Base-by-base conservation (phyloP, 2,888 invertebrate species). In the Spialia ferax region DNA sequence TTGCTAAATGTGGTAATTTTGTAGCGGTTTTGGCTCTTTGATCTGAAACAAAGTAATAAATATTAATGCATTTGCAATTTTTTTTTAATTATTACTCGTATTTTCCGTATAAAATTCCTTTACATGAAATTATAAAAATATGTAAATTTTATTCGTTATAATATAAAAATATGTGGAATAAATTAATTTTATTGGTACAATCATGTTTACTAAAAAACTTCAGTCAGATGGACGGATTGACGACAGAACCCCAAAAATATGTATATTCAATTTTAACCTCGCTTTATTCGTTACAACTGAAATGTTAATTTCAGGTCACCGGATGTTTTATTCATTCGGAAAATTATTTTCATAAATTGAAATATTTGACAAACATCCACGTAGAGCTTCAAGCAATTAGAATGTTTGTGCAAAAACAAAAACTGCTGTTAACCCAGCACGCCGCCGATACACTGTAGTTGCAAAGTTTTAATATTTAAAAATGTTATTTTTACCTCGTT, bases 11-110 rank as follows among this genome's bases (percentile, higher is more conserved):
- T 1, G 56, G 48, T 23, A 64, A 32, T 20, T 23, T 64, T 18
- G 56, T 45, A 50, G 32, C 23, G n/a, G 48, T 57, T 23, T 50
- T 45, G 13, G 64, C 48, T 35, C 57, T 48, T 35, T 50, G 56
- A 57, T 64, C 64, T 64, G 64, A 18, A 64, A 64, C 57, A 64
- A 61, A 45, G 3, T 2, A 8, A 8, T 18, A 8, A 45, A 45
- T 18, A 45, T 45, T 18, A 45, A 45, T 18, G 38, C n/a, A 38
- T 6, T 15, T 38, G 5, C 38, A 38, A 38, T n/a, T n/a, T n/a
- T n/a, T n/a, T n/a, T n/a, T n/a, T n/a, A n/a, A n/a, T n/a, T n/a
- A n/a, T n/a, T n/a, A n/a, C n/a, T n/a, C n/a, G n/a, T n/a, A n/a
- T n/a, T n/a, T n/a, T n/a, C n/a, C n/a, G n/a, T n/a, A n/a, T 35